Evolutionary conservation across 2,888 invertebrate species (phyloP).

Genomic region (Xylophagus ater): DNA sequence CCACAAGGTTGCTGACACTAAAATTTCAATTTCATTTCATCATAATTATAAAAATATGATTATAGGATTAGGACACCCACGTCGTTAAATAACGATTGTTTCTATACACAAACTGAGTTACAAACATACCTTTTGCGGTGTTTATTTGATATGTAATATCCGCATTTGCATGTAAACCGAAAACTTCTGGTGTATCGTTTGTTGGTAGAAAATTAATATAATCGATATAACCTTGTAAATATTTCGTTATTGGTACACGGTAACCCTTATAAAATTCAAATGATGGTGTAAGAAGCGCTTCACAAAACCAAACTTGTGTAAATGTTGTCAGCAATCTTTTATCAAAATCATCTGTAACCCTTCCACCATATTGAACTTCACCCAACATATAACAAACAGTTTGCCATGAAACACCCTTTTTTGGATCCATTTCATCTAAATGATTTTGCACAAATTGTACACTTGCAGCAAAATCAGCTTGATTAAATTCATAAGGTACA

Average conservation of each 20-base stretch:
- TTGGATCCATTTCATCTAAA: conserved; percentile 92
- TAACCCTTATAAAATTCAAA: conserved; percentile 93
- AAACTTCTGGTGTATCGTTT: conserved; percentile 88
- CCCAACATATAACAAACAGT: conserved; percentile 97
- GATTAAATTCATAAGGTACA: conserved; percentile 86
- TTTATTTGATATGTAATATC: conserved; percentile 97
- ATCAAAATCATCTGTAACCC: conserved; percentile 96
- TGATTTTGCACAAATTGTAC: conserved; percentile 95
- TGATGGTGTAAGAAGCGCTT: conserved; percentile 69
- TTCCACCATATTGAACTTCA: conserved; percentile 77
- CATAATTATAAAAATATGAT: no score
- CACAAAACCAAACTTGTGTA: conserved; percentile 92
- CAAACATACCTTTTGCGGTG: conserved; percentile 64
- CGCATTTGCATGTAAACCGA: conserved; percentile 92
- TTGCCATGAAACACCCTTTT: conserved; percentile 94
- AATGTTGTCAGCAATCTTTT: conserved; percentile 87
- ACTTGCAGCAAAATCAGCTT: conserved; percentile 90
- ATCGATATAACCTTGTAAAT: conserved; percentile 67
- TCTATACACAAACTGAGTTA: neutral
- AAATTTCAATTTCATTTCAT: no score
- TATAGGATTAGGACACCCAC: no score
- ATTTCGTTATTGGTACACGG: conserved; percentile 76
- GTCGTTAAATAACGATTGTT: no score
- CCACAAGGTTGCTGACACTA: no score
- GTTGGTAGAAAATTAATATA: conserved; percentile 76